Evolutionary conservation across 2,113 vertebrate species (phyloP).

Genomic region (Nannospalax galili): DNA sequence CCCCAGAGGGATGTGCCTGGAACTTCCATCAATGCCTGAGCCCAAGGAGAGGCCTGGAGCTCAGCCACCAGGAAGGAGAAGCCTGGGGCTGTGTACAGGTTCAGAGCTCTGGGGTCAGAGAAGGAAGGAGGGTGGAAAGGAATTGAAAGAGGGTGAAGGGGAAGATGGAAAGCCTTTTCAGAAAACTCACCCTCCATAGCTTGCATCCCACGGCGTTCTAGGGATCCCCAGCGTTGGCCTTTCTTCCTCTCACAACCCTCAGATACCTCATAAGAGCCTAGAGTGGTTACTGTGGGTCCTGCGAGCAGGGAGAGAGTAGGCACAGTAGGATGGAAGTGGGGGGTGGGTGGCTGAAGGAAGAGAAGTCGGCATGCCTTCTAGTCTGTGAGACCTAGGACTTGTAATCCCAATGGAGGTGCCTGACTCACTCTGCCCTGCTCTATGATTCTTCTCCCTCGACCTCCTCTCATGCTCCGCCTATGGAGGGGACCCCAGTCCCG

Average conservation of each 20-base stretch:
- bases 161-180: conserved; percentile 1
- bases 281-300: conserved; percentile 77
- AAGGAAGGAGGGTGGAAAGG: not conserved
- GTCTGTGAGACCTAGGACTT: not conserved
- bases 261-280: conserved; percentile 67
- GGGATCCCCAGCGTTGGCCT: conserved; percentile 79
- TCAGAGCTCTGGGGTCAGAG: conserved; percentile 28
- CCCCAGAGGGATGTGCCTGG: conserved; percentile 10
- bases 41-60: not conserved
- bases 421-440: not conserved
- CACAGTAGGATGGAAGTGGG: not conserved
- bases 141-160: not conserved
- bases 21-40: conserved; percentile 37
- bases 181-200: conserved; percentile 78
- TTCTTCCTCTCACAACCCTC: conserved; percentile 80
- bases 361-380: not conserved
- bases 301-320: conserved; percentile 3
- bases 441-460: not conserved
- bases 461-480: not conserved
- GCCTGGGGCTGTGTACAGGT: not conserved
- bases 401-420: not conserved
- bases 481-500: not conserved
- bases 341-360: not conserved
- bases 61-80: not conserved
- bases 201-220: conserved; percentile 79